These are phyloP conservation scores for Actinia tenebrosa DNA, from an alignment of 64 coral and sea anemone genomes.

Conservation along the genomic window DNA sequence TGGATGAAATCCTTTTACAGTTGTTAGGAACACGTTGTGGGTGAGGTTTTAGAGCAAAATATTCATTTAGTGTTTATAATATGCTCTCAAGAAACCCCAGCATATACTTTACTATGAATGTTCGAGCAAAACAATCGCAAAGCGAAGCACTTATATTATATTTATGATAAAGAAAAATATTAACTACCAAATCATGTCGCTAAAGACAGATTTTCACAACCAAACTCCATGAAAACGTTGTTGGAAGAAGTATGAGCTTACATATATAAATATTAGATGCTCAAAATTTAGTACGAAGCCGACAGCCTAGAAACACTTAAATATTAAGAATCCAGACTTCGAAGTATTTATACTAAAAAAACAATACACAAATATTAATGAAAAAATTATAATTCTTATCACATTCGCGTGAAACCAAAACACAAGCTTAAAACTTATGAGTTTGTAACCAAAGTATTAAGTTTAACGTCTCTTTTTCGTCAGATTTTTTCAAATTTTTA, in stretches of 20 bases:
- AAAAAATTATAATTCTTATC: background rate
- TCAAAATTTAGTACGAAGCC: background rate
- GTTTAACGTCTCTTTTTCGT: background rate
- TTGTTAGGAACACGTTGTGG: background rate
- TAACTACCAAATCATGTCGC: background rate
- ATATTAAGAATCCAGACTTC: background rate
- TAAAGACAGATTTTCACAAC: background rate
- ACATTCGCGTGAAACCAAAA: slow-evolving; percentile 6
- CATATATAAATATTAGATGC: slow-evolving; percentile 17
- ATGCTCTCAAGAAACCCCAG: background rate
- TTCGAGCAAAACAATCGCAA: background rate
- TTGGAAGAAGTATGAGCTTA: background rate
- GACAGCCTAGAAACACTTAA: slow-evolving; percentile 8
- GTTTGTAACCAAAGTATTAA: background rate
- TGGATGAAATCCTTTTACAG: background rate
- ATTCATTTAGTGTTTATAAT: background rate
- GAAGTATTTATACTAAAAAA: slow-evolving; percentile 13
- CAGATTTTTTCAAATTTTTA: background rate
- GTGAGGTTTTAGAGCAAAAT: background rate
- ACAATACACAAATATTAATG: background rate
- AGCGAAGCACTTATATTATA: background rate
- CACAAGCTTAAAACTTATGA: background rate
- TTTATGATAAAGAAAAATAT: background rate
- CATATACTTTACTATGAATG: background rate
- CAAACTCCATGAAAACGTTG: background rate